Percentiles rank a stretch among this genome's conserved stretches.
Conservation (phyloP, 2,888 invertebrate species). For the Tenthredo livida region DNA sequence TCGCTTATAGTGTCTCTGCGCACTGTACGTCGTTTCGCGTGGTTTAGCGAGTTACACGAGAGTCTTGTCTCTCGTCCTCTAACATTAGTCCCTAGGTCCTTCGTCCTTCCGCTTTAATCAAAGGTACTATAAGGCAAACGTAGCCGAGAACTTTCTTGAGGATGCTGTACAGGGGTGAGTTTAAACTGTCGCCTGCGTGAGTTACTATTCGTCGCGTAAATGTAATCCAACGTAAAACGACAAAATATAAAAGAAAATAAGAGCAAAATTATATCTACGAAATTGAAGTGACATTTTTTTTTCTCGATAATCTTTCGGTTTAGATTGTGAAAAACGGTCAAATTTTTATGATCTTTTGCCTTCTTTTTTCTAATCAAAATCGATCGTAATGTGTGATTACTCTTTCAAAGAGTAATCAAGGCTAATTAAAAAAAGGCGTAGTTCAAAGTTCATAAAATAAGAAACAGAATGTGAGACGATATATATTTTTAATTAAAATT, state of each 20-base stretch:
- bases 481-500: conserved; percentile 12
- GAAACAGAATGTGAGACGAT: neutral
- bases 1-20: neutral
- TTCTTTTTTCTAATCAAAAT: neutral
- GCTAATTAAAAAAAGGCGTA: neutral
- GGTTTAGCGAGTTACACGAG: conserved; percentile 14
- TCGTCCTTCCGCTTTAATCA: conserved; percentile 29
- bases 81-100: neutral
- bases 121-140: neutral
- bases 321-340: neutral
- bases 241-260: neutral
- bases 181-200: conserved; percentile 12
- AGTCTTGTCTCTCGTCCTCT: neutral
- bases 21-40: conserved; percentile 1
- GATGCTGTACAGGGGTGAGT: neutral
- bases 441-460: neutral
- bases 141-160: neutral
- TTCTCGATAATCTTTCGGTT: neutral
- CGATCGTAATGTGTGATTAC: neutral
- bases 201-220: neutral
- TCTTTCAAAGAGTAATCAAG: neutral
- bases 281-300: neutral
- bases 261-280: neutral
- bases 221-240: neutral
- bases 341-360: neutral